Evolutionary conservation across 2,113 vertebrate species (phyloP).

Genomic region (Sinocyclocheilus anophthalmus): DNA sequence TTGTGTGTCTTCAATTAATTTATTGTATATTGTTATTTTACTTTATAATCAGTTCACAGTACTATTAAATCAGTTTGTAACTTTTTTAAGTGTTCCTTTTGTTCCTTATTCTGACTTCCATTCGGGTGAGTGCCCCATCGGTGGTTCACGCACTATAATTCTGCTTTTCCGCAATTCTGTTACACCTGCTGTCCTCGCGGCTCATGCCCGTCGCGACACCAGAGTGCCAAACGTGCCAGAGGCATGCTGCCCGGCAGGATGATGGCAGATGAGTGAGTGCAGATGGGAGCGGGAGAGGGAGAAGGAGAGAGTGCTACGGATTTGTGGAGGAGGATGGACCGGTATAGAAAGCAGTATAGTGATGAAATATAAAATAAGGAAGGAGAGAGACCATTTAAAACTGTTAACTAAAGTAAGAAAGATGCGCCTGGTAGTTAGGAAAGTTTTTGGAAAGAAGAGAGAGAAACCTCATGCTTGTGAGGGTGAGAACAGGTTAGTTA

Average conservation of each 20-base stretch:
- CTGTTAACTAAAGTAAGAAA: not conserved
- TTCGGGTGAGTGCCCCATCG: conserved; percentile 49
- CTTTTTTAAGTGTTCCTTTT: conserved; percentile 20
- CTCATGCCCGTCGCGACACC: conserved; percentile 26
- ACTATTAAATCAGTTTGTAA: conserved; percentile 23
- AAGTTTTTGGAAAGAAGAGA: conserved; percentile 28
- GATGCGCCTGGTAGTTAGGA: conserved; percentile 19
- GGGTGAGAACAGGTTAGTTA: conserved; percentile 12
- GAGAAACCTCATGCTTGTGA: conserved; percentile 12
- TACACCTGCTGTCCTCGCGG: conserved; percentile 60
- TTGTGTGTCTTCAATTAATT: not conserved
- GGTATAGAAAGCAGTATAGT: conserved; percentile 41
- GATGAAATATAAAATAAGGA: conserved; percentile 35
- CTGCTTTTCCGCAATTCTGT: conserved; percentile 58
- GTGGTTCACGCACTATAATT: conserved; percentile 56
- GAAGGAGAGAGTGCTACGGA: conserved; percentile 1
- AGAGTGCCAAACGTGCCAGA: conserved; percentile 49
- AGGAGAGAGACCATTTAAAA: conserved; percentile 37
- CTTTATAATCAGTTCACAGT: not conserved
- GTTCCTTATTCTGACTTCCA: conserved; percentile 33
- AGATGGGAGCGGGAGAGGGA: not conserved
- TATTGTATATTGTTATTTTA: not conserved
- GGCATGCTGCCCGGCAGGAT: conserved; percentile 57
- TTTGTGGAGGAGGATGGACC: conserved; percentile 45
- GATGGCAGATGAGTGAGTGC: conserved; percentile 41